Conservation (phyloP, 2,797 vertebrate species). For the Pteropus rufus region DNA sequence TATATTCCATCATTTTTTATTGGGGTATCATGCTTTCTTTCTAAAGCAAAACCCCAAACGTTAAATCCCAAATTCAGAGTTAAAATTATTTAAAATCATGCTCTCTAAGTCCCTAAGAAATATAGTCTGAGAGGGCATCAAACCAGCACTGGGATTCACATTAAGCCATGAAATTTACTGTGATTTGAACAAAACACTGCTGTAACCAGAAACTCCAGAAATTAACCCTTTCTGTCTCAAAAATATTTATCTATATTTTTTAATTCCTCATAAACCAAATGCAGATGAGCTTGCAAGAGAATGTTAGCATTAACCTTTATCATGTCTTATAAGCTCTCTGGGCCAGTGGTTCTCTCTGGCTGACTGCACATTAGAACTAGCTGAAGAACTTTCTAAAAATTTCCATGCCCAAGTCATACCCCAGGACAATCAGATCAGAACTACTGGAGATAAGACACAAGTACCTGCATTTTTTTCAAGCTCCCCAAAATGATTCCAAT, state of each 20-base stretch:
- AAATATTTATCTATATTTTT: not conserved
- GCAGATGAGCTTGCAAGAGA: not conserved
- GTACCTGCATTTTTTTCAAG: not conserved
- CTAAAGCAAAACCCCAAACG: slow-evolving; percentile 36
- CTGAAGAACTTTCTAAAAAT: not conserved
- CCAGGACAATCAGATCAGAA: not conserved
- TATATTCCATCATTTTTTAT: slow-evolving; percentile 21
- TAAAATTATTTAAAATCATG: slow-evolving; percentile 22
- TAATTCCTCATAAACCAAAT: not conserved
- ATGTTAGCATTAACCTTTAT: not conserved
- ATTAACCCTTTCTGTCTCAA: not conserved
- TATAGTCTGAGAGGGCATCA: not conserved
- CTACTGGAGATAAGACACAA: not conserved
- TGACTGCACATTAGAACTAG: not conserved
- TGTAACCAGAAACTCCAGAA: not conserved
- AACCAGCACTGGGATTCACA: not conserved
- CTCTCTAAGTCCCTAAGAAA: not conserved
- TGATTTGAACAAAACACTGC: slow-evolving; percentile 31
- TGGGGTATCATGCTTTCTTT: not conserved
- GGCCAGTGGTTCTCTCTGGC: not conserved
- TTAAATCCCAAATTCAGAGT: not conserved
- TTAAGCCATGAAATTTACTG: slow-evolving; percentile 26
- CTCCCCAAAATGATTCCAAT: not conserved
- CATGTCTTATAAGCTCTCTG: not conserved
- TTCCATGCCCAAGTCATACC: not conserved